phyloP scores from a whole-genome alignment of 2,888 invertebrate genomes.

The Malthinus flaveolus region DNA sequence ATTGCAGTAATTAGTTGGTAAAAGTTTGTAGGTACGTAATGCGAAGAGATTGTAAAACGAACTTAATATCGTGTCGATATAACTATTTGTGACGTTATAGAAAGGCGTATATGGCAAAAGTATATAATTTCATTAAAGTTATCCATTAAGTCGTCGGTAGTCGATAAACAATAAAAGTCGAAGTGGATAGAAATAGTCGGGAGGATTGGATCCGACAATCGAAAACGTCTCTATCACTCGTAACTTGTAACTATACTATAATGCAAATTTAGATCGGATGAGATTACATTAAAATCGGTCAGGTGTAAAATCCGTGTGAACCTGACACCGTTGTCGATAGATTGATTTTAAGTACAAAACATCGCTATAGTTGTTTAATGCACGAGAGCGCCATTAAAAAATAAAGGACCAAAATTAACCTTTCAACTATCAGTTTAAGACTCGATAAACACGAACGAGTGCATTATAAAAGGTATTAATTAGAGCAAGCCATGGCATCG shows the following conservation, averaged over 20 bases:
- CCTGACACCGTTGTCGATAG: conserved; percentile 7
- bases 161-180: no score
- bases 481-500: conserved; percentile 16
- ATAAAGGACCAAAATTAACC: not conserved
- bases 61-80: no score
- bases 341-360: not conserved
- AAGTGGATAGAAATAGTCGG: no score
- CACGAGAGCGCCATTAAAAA: not conserved
- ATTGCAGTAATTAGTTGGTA: no score
- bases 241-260: not conserved
- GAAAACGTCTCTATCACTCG: not conserved
- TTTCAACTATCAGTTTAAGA: conserved; percentile 5
- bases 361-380: not conserved
- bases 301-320: conserved; percentile 12
- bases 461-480: conserved; percentile 22
- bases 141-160: no score
- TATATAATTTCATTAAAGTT: no score
- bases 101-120: no score
- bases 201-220: no score
- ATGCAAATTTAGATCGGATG: conserved; percentile 6
- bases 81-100: no score
- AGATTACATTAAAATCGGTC: conserved; percentile 6
- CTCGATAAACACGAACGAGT: not conserved
- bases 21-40: no score
- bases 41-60: no score